Conservation (phyloP, 1,140 invertebrate genomes). For the Vanessa atalanta region DNA sequence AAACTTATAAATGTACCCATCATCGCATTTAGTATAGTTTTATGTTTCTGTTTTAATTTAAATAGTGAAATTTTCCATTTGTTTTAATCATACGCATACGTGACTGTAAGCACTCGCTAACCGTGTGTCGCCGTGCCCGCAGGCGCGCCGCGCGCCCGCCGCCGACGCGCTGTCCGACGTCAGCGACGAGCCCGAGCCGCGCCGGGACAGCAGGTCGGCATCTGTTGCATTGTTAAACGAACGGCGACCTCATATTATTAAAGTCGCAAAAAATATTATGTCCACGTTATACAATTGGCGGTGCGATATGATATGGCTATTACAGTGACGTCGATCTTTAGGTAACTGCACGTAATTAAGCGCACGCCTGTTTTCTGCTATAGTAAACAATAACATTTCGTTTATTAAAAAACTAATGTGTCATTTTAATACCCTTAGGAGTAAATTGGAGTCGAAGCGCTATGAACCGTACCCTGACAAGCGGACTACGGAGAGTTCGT, state of each 20-base stretch:
- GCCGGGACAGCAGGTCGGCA: conserved; percentile 7
- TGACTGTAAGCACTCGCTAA: too few relatives aligned
- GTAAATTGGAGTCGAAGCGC: conserved; percentile 29
- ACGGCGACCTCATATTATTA: too few relatives aligned
- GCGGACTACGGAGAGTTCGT: conserved; percentile 22
- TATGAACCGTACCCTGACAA: conserved; percentile 45
- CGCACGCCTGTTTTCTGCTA: too few relatives aligned
- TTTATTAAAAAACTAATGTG: neutral
- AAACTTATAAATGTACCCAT: too few relatives aligned
- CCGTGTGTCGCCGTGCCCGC: neutral
- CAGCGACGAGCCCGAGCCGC: conserved; percentile 54
- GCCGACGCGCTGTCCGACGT: conserved; percentile 60
- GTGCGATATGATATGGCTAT: too few relatives aligned
- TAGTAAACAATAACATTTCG: neutral
- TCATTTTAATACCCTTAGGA: conserved; percentile 5
- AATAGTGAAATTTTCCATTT: too few relatives aligned
- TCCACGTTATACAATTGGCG: too few relatives aligned
- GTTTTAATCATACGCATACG: too few relatives aligned
- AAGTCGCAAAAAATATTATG: too few relatives aligned
- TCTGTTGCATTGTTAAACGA: neutral
- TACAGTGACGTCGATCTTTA: too few relatives aligned
- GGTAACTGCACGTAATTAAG: too few relatives aligned
- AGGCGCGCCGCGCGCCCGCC: conserved; percentile 27
- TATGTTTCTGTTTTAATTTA: neutral
- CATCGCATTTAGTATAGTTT: too few relatives aligned